Percentiles rank a stretch among this genome's conserved stretches.
phyloP scores from a whole-genome alignment of 2,113 vertebrate species.

The Toxotes jaculatrix region DNA sequence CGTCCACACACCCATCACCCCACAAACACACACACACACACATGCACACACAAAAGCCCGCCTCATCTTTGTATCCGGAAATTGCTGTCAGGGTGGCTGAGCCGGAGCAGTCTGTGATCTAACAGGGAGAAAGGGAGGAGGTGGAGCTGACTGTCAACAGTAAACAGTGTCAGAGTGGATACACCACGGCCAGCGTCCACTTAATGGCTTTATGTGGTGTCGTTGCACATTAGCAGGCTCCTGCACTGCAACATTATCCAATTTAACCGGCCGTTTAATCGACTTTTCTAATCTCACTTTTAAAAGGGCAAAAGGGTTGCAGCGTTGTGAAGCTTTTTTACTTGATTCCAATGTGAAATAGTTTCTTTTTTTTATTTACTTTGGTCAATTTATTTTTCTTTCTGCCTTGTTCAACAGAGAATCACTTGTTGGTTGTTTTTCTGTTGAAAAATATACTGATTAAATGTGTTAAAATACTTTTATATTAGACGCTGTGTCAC shows the following conservation, averaged over 20 bases:
- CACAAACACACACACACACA: background rate
- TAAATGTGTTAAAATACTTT: background rate
- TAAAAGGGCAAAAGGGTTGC: no score
- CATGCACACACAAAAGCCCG: conserved; percentile 5
- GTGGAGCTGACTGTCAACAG: conserved; percentile 36
- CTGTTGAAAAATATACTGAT: background rate
- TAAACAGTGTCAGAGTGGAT: conserved; percentile 47
- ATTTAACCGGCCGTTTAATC: background rate
- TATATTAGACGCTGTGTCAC: background rate
- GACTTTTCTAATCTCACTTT: background rate
- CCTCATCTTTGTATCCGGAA: conserved; percentile 56
- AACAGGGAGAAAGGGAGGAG: conserved; percentile 5
- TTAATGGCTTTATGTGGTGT: conserved; percentile 49
- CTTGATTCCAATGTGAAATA: no score
- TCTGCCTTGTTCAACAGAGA: background rate
- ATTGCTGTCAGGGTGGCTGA: conserved; percentile 57
- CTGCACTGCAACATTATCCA: conserved; percentile 20
- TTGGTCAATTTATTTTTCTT: background rate
- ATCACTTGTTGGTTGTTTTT: background rate
- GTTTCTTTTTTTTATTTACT: no score
- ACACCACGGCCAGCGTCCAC: conserved; percentile 4
- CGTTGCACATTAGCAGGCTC: conserved; percentile 29
- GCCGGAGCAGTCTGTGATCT: conserved; percentile 39
- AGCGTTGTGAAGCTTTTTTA: no score
- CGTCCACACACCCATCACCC: background rate